Conservation (phyloP, 2,113 vertebrate genomes). For the Chloropsis hardwickii region DNA sequence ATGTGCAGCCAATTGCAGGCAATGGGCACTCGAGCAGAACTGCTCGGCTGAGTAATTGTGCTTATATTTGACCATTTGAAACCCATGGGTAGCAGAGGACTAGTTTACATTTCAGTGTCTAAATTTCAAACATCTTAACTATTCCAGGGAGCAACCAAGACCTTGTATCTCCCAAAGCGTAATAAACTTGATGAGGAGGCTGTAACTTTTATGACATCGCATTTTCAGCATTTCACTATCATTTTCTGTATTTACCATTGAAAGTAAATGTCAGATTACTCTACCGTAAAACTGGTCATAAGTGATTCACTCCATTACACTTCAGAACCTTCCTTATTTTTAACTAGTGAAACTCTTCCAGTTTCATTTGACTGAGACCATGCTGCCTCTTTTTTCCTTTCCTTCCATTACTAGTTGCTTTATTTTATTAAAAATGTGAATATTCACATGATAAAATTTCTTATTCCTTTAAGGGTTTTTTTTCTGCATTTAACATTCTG, state of each 20-base stretch:
- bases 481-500: background rate
- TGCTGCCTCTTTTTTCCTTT: background rate
- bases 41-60: background rate
- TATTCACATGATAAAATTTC: background rate
- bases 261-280: constrained; percentile 64
- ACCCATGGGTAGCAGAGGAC: background rate
- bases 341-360: constrained; percentile 5
- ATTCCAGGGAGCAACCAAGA: constrained; percentile 14
- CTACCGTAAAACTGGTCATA: constrained; percentile 57
- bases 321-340: constrained; percentile 38
- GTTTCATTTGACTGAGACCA: background rate
- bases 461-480: background rate
- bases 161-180: constrained; percentile 25
- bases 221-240: constrained; percentile 63
- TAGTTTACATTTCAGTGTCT: constrained; percentile 30
- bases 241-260: constrained; percentile 67
- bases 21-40: constrained; percentile 53
- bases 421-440: background rate
- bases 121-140: constrained; percentile 38
- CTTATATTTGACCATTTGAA: constrained; percentile 41
- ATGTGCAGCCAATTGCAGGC: constrained; percentile 31
- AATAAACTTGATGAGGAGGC: constrained; percentile 60
- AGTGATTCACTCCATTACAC: constrained; percentile 59
- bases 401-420: background rate
- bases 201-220: constrained; percentile 64